Evolutionary conservation across 1,140 invertebrate species (phyloP).

Genomic region (Tetramorium parvispinum): DNA sequence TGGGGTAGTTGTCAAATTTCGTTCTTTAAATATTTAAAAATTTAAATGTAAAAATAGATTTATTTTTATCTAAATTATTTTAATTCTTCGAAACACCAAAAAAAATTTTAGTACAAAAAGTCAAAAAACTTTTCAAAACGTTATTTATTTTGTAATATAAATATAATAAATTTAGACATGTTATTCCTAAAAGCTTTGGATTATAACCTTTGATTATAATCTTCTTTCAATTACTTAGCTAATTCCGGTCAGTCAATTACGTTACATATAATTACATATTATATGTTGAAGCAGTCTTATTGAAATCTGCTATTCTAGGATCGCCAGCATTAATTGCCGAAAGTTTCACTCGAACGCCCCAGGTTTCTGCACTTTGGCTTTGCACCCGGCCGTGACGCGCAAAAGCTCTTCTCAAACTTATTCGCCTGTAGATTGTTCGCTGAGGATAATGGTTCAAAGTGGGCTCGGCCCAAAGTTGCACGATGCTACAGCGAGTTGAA

Average conservation of each 20-base stretch:
- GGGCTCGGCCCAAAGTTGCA: constrained; percentile 40
- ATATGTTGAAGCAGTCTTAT: constrained; percentile 32
- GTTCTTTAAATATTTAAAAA: no score
- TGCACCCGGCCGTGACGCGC: constrained; percentile 51
- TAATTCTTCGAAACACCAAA: background rate
- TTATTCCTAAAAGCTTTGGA: background rate
- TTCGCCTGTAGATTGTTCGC: constrained; percentile 47
- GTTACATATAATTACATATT: no score
- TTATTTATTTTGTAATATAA: background rate
- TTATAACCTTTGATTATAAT: background rate
- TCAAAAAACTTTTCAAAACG: background rate
- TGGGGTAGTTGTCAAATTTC: no score
- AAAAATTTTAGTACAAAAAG: background rate
- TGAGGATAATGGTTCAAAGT: constrained; percentile 56
- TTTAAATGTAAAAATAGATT: background rate
- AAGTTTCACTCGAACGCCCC: constrained; percentile 41
- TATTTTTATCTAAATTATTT: no score
- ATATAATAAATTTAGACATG: background rate
- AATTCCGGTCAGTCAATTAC: background rate
- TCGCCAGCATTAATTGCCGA: constrained; percentile 49
- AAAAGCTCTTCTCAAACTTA: constrained; percentile 57
- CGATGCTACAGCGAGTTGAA: constrained; percentile 45
- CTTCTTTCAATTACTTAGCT: background rate
- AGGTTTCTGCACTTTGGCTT: constrained; percentile 60
- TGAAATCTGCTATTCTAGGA: constrained; percentile 30